A percentile compares a stretch with the other conserved stretches of the same genome.
These are phyloP conservation scores for Hoplias malabaricus DNA, from an alignment of 2,113 vertebrate species.

Conservation along the genomic window DNA sequence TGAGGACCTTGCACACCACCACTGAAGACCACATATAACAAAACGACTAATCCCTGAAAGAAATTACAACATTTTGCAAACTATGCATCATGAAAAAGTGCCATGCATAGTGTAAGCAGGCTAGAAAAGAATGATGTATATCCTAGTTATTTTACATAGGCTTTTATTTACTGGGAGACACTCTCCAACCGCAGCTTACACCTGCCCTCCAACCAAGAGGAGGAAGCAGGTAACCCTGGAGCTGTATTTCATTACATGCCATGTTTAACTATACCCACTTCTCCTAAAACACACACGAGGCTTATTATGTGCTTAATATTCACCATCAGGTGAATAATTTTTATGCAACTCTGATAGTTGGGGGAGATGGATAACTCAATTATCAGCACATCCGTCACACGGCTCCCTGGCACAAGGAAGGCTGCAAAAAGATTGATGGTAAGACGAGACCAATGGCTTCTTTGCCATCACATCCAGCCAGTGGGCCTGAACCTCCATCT, in stretches of 20 bases:
- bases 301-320: conserved; percentile 97
- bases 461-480: conserved; percentile 91
- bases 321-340: conserved; percentile 98
- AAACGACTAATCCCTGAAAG: conserved; percentile 22
- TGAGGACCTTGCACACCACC: neutral
- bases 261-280: conserved; percentile 74
- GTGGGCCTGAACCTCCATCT: conserved; percentile 84
- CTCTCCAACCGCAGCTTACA: neutral
- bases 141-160: conserved; percentile 12
- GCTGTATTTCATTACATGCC: conserved; percentile 72
- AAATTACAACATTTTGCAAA: neutral
- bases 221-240: conserved; percentile 48
- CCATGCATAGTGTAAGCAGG: conserved; percentile 15
- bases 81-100: neutral
- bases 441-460: conserved; percentile 89
- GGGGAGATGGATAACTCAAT: conserved; percentile 99
- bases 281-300: conserved; percentile 88
- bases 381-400: conserved; percentile 97
- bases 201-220: conserved; percentile 5
- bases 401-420: conserved; percentile 87
- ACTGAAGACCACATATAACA: neutral
- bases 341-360: conserved; percentile 98
- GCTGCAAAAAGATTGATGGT: conserved; percentile 96
- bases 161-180: conserved; percentile 16
- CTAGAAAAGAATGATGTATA: neutral